Percentiles rank a stretch among this genome's conserved stretches.
phyloP scores from a whole-genome alignment of 2,797 vertebrate genomes.

The Rachycentron canadum region DNA sequence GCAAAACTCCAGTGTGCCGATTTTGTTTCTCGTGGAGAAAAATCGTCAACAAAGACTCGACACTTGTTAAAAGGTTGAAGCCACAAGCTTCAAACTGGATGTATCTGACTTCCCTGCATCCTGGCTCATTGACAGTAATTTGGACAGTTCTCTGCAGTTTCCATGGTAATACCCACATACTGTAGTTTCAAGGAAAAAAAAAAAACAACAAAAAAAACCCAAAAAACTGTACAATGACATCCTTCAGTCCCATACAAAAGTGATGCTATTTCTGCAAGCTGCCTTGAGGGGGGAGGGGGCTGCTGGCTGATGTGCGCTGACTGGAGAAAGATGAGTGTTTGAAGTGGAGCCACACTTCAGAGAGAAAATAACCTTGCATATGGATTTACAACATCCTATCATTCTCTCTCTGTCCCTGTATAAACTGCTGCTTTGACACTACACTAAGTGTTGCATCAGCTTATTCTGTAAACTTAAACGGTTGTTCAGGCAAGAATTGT shows the following conservation, averaged over 20 bases:
- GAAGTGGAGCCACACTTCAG: conserved; percentile 37
- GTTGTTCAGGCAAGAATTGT: neutral
- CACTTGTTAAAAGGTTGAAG: conserved; percentile 21
- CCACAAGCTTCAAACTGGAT: conserved; percentile 34
- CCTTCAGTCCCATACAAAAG: conserved; percentile 46
- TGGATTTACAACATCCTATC: neutral
- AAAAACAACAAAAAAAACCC: no score
- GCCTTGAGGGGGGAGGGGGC: conserved; percentile 25
- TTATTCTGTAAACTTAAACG: neutral
- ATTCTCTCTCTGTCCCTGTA: neutral
- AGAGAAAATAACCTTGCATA: neutral
- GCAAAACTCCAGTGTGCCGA: neutral
- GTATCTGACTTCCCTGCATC: conserved; percentile 23
- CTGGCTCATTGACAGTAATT: conserved; percentile 50
- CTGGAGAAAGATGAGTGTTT: conserved; percentile 34
- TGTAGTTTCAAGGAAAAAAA: conserved; percentile 57
- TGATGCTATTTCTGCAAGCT: conserved; percentile 64
- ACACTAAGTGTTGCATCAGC: neutral
- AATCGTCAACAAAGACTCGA: conserved; percentile 19
- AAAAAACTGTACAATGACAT: conserved; percentile 42
- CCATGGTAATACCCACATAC: conserved; percentile 68
- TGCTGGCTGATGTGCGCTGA: conserved; percentile 18
- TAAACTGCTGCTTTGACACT: conserved; percentile 13
- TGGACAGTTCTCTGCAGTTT: conserved; percentile 66
- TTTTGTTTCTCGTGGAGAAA: neutral